Evolutionary conservation across 2,113 vertebrate genomes (phyloP).

Genomic region (Castor canadensis): DNA sequence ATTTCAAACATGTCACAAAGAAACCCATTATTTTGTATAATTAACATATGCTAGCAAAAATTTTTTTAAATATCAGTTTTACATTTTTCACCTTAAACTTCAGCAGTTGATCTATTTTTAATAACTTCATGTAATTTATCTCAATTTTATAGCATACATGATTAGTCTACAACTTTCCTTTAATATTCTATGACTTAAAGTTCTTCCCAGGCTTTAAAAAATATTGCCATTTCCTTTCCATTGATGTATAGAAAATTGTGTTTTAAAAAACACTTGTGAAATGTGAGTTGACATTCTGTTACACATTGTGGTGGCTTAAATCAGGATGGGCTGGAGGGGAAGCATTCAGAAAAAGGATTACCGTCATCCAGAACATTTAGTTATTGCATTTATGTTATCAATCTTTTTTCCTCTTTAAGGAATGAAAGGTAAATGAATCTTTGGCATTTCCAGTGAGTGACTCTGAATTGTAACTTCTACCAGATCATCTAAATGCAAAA

Average conservation of each 20-base stretch:
- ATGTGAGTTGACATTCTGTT: not conserved
- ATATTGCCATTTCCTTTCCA: not conserved
- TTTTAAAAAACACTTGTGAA: not conserved
- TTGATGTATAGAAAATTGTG: not conserved
- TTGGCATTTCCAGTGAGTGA: not conserved
- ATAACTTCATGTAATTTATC: constrained; percentile 25
- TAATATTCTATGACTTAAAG: not conserved
- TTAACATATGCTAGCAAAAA: not conserved
- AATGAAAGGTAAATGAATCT: constrained; percentile 15
- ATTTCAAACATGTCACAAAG: not conserved
- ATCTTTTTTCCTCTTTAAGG: not conserved
- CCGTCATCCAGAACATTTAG: not conserved
- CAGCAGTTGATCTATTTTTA: not conserved
- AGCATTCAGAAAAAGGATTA: not conserved
- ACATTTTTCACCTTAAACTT: not conserved
- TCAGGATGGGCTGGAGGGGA: not conserved
- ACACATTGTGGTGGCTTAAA: constrained; percentile 16
- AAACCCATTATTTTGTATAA: not conserved
- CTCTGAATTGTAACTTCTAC: not conserved
- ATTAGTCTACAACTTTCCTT: not conserved
- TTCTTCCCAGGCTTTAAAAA: constrained; percentile 28
- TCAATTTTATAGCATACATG: not conserved
- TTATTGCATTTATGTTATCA: not conserved
- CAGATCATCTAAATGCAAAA: not conserved
- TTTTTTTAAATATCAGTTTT: not conserved